phyloP scores from a whole-genome alignment of 2,797 vertebrate genomes.

The Echeneis naucrates region DNA sequence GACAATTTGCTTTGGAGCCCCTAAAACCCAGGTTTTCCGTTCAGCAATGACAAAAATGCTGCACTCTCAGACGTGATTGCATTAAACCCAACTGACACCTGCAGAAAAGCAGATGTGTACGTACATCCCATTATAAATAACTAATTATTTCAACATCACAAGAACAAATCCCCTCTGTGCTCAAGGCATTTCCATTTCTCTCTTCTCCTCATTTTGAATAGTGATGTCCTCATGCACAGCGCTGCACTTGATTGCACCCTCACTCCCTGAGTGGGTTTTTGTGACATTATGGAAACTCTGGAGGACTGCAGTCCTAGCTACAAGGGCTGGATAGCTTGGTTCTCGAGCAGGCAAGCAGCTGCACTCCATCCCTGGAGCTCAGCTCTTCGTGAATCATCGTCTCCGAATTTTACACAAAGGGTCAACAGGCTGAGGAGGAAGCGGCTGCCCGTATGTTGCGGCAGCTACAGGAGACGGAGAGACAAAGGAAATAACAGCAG shows the following conservation, averaged over 20 bases:
- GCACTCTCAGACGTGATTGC: not conserved
- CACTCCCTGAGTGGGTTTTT: conserved; percentile 36
- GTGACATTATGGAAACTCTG: conserved; percentile 47
- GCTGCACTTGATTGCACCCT: conserved; percentile 29
- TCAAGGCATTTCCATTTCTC: not conserved
- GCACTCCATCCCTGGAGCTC: conserved; percentile 41
- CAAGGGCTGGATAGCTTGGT: conserved; percentile 28
- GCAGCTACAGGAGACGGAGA: conserved; percentile 15
- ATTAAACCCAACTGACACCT: not conserved
- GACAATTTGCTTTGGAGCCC: not conserved
- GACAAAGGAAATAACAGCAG: not conserved
- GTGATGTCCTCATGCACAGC: conserved; percentile 3
- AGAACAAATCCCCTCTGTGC: conserved; percentile 15
- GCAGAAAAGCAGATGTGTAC: not conserved
- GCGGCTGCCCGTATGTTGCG: not conserved
- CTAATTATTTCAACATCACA: conserved; percentile 14
- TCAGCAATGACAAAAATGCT: not conserved
- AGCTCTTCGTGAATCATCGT: conserved; percentile 21
- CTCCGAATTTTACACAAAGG: conserved; percentile 22
- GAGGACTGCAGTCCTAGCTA: conserved; percentile 24
- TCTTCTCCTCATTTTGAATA: conserved; percentile 13
- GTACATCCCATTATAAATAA: conserved; percentile 8
- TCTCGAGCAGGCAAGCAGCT: conserved; percentile 46
- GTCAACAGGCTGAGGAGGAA: conserved; percentile 36
- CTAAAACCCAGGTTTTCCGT: not conserved